Evolutionary conservation across 2,113 vertebrate species (phyloP), one percentile per base, ranked within the genome.

Genomic region (Labeo catla): DNA sequence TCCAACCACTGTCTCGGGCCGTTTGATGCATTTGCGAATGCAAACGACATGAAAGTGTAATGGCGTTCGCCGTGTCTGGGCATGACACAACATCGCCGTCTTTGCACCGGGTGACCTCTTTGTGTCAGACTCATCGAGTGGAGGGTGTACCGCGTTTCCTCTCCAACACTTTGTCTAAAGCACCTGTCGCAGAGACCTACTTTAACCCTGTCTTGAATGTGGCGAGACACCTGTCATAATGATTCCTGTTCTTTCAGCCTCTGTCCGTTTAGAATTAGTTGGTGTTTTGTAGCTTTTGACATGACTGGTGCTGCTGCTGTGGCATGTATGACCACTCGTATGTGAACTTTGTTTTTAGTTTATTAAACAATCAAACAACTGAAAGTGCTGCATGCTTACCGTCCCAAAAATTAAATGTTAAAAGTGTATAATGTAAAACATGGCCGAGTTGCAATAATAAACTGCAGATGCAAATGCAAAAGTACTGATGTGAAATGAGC

Each of bases 191-290:
- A 1, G 59, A 77, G 72, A 68, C 15, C 76, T 52, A 52, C 79
- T 54, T 84, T 74, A 79, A 81, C 81, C 28, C 54, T 19, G 45
- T 82, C 83, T 19, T 85, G 63, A 85, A 78, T 85, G 34, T 49
- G 43, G 66, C 52, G 47, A 45, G 78, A 73, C 78, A 89, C 77
- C 68, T 89, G 86, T 83, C 86, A 87, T 39, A n/a, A 49, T 52
- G 23, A 83, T 72, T 77, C 63, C n/a, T 47, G 61, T 80, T 84
- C 68, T 87, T 34, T 76, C 43, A 36, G 43, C 59, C 43, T 77
- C 77, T 49, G 50, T 28, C 61, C 68, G 6, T 11, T 2, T 63
- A 49, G 76, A 34, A 68, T 36, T 70, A 52, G 63, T 50, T 70
- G 63, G 15, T 8, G 5, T 52, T 50, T 82, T 10, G 39, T 81